These are phyloP conservation scores for Heliconius eleuchia DNA, from an alignment of 1,140 invertebrate genomes.

Conservation along the genomic window DNA sequence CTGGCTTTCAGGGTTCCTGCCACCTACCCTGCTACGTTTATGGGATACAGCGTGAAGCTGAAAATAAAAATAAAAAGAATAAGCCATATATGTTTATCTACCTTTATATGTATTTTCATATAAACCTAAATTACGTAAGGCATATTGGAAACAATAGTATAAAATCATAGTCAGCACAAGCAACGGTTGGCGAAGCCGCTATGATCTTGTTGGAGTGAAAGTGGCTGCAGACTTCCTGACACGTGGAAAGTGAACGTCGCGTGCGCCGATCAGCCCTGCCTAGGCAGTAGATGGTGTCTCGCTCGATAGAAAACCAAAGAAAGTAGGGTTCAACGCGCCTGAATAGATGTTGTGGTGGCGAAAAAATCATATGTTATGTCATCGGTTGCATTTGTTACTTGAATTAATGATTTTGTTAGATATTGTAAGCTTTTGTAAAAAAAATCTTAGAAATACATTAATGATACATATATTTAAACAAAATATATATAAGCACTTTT, in stretches of 20 bases:
- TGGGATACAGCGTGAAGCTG: too few species aligned
- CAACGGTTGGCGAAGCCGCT: constrained; percentile 57
- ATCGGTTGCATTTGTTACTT: constrained; percentile 19
- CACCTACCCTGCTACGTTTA: too few species aligned
- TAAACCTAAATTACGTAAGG: constrained; percentile 28
- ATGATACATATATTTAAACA: too few species aligned
- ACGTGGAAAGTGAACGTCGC: constrained; percentile 72
- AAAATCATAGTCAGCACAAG: constrained; percentile 56
- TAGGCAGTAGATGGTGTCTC: constrained; percentile 65
- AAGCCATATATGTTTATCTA: too few species aligned
- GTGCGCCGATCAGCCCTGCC: constrained; percentile 59
- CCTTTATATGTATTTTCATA: too few species aligned
- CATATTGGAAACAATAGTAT: constrained; percentile 53
- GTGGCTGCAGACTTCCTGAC: constrained; percentile 72
- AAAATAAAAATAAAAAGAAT: too few species aligned
- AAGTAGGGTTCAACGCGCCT: constrained; percentile 56
- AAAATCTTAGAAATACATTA: neutral
- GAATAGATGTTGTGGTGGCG: constrained; percentile 25
- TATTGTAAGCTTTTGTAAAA: neutral
- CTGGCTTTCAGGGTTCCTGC: too few species aligned
- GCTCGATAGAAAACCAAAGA: constrained; percentile 65
- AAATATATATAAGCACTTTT: too few species aligned
- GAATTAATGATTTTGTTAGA: constrained; percentile 16
- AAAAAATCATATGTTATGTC: constrained; percentile 30
- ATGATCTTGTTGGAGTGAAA: constrained; percentile 79